These are phyloP conservation scores for Myotis myotis DNA, from an alignment of 2,797 vertebrate species.

Conservation along the genomic window DNA sequence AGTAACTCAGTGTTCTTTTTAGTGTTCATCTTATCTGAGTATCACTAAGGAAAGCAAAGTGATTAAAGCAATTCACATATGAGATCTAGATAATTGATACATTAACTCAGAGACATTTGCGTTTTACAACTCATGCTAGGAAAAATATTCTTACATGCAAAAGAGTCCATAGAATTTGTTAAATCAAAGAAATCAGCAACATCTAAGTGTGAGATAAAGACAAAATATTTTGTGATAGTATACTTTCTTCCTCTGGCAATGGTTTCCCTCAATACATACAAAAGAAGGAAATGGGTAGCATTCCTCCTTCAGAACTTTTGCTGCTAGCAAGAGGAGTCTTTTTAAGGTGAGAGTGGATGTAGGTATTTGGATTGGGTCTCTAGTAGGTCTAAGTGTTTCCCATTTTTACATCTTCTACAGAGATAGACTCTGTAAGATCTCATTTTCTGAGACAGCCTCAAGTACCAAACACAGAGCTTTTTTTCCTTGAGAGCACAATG, in stretches of 20 bases:
- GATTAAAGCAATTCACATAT: constrained; percentile 34
- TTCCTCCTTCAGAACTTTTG: constrained; percentile 29
- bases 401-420: not conserved
- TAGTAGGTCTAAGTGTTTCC: not conserved
- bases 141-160: constrained; percentile 31
- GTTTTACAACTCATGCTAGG: not conserved
- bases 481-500: constrained; percentile 71
- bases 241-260: constrained; percentile 45
- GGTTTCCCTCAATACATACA: constrained; percentile 6
- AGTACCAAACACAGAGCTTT: constrained; percentile 62
- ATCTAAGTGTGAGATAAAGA: constrained; percentile 26
- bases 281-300: constrained; percentile 51
- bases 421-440: constrained; percentile 37
- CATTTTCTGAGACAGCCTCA: constrained; percentile 52
- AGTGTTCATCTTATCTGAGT: not conserved
- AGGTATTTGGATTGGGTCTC: constrained; percentile 25
- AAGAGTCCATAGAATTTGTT: constrained; percentile 1
- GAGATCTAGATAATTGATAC: constrained; percentile 10
- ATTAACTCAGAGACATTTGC: not conserved
- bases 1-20: constrained; percentile 17
- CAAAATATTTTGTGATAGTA: constrained; percentile 25
- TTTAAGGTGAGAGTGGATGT: not conserved
- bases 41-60: not conserved
- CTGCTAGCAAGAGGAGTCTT: not conserved
- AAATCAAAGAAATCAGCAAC: constrained; percentile 25